Conservation (phyloP, 2,113 vertebrate species). For the Spilogale gracilis region DNA sequence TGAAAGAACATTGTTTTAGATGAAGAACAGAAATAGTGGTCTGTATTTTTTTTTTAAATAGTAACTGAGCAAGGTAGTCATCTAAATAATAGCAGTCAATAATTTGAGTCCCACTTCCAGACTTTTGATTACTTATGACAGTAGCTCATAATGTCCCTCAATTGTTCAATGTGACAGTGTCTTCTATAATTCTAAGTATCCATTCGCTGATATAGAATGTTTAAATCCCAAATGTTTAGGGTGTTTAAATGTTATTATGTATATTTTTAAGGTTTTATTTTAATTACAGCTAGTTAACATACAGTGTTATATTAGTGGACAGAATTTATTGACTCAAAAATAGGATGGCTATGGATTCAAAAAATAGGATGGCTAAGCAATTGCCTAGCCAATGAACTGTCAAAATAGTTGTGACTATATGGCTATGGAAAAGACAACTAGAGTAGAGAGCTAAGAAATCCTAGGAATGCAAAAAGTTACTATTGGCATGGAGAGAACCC, state of each 20-base stretch:
- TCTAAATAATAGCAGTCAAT: conserved; percentile 10
- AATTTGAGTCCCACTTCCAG: background rate
- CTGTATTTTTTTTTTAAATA: background rate
- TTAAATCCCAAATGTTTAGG: background rate
- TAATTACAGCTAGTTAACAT: background rate
- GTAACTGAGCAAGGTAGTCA: background rate
- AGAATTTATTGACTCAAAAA: conserved; percentile 58
- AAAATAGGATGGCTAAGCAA: background rate
- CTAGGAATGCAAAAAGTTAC: background rate
- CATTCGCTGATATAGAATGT: conserved; percentile 54
- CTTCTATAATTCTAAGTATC: background rate
- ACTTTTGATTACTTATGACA: conserved; percentile 34
- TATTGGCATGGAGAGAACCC: background rate
- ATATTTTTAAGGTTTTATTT: background rate
- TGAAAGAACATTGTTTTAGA: background rate
- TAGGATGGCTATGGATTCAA: background rate
- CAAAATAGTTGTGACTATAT: background rate
- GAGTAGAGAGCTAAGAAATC: background rate
- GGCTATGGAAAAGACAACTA: background rate
- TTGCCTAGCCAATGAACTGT: conserved; percentile 35
- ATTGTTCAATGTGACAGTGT: conserved; percentile 43
- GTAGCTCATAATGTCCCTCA: background rate
- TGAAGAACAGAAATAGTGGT: background rate
- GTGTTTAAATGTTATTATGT: background rate
- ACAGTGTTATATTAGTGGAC: background rate